Percentiles rank a stretch among this genome's conserved stretches.
phyloP scores from a whole-genome alignment of 2,888 invertebrate species.

The Halocaridina rubra region DNA sequence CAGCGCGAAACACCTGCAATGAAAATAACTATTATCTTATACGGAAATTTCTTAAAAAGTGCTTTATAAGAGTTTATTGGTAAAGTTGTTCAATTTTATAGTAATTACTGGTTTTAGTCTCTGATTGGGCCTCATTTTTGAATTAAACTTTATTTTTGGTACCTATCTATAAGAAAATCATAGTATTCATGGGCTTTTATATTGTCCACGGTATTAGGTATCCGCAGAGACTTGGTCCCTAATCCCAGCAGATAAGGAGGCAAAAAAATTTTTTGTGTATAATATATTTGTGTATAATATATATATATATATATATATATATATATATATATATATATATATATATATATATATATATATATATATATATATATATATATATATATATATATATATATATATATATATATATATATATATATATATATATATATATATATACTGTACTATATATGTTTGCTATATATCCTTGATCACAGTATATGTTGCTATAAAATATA shows the following conservation, averaged over 20 bases:
- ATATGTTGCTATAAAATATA: no score
- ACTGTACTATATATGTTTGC: background rate
- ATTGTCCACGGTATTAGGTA: background rate
- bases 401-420: background rate
- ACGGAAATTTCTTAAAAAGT: no score
- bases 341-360: conserved; percentile 25
- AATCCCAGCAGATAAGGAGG: background rate
- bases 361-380: conserved; percentile 14
- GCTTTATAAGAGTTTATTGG: no score
- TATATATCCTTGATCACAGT: no score
- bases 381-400: background rate
- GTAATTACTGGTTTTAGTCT: no score
- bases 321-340: conserved; percentile 31
- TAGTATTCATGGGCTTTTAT: background rate
- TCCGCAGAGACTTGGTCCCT: background rate
- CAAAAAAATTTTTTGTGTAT: background rate
- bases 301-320: background rate
- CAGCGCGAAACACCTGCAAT: conserved; percentile 70
- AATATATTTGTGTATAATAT: background rate
- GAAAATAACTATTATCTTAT: conserved; percentile 8
- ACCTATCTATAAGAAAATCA: no score
- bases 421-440: no score
- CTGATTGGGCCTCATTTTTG: no score
- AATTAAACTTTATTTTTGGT: no score
- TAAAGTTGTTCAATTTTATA: no score